Base-by-base conservation (phyloP, 2,113 vertebrate species). In the Pseudonaja textilis region DNA sequence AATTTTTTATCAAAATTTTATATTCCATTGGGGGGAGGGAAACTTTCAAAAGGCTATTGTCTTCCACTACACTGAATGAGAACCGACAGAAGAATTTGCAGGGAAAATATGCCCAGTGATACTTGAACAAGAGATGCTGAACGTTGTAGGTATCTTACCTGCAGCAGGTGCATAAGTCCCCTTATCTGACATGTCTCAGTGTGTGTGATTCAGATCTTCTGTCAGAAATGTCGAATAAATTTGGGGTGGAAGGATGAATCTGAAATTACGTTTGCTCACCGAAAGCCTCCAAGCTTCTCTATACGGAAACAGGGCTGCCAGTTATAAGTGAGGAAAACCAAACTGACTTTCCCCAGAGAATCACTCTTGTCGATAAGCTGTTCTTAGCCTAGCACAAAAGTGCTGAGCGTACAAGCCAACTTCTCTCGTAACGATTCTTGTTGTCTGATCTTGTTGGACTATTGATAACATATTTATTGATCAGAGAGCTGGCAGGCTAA, bases 391-490 rank as follows among this genome's bases (percentile, higher is more conserved):
- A 54, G 59, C n/a, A 11, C 57, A 92, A 88, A 92, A 86, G 91
- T 92, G 86, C 86, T 92, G 91, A 88, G 26, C 29, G 47, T 69
- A 64, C 47, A 74, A 64, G 34, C 59, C 22, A 25, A 50, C 8
- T 54, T 69, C 47, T 92, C 57, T 42, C 1, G 4, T 88, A 92
- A 92, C 34, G 59, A 92, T 92, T 9, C 86, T 7, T 26, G 10
- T 25, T 88, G 91, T 54, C 91, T 88, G 91, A 54, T 61, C 91
- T 92, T 11, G 59, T 92, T 92, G 91, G 91, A 69, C 47, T 92
- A 92, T 92, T 88, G 91, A 92, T 92, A 88, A 88, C 57, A 42
- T 54, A 88, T 14, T 39, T 92, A 92, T 92, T 54, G 91, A 92
- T 92, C 88, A 74, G 87, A 59, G 59, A 69, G 47, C 11, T 92